Percentiles rank a stretch among this genome's conserved stretches.
These are phyloP conservation scores for Apostichopus parvimensis DNA, from an alignment of 35 echinoderm and acorn worm species.

Conservation along the genomic window DNA sequence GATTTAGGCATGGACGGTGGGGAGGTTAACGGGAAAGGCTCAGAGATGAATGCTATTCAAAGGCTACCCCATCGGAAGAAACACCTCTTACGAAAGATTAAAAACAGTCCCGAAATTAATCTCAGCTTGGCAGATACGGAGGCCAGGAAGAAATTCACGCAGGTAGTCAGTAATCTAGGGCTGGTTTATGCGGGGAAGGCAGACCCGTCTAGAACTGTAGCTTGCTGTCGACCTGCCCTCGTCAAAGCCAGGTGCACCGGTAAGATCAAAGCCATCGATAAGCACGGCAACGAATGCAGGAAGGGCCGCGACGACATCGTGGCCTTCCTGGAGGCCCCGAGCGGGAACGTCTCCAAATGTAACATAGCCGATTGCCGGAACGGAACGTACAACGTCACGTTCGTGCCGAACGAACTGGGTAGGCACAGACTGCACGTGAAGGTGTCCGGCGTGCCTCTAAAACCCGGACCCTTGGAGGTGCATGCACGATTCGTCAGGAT, in stretches of 20 bases:
- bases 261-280: slow-evolving; percentile 78
- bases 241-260: slow-evolving; percentile 75
- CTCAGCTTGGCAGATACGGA: slow-evolving; percentile 45
- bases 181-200: slow-evolving; percentile 79
- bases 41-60: background rate
- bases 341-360: slow-evolving; percentile 50
- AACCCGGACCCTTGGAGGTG: slow-evolving; percentile 69
- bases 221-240: slow-evolving; percentile 69
- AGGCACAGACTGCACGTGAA: slow-evolving; percentile 65
- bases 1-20: background rate
- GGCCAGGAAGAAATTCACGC: slow-evolving; percentile 48
- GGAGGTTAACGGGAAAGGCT: background rate
- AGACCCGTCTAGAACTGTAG: slow-evolving; percentile 76
- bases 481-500: slow-evolving; percentile 67
- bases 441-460: slow-evolving; percentile 68
- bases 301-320: slow-evolving; percentile 65
- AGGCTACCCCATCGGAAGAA: slow-evolving; percentile 31
- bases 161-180: slow-evolving; percentile 70
- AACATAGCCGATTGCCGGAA: slow-evolving; percentile 66
- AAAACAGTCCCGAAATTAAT: slow-evolving; percentile 57
- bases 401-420: slow-evolving; percentile 64
- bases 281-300: slow-evolving; percentile 71
- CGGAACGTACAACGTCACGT: slow-evolving; percentile 75
- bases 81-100: slow-evolving; percentile 47
- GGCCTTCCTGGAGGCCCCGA: slow-evolving; percentile 48